Conservation (phyloP, 2,113 vertebrate species). For the Plotosus lineatus region DNA sequence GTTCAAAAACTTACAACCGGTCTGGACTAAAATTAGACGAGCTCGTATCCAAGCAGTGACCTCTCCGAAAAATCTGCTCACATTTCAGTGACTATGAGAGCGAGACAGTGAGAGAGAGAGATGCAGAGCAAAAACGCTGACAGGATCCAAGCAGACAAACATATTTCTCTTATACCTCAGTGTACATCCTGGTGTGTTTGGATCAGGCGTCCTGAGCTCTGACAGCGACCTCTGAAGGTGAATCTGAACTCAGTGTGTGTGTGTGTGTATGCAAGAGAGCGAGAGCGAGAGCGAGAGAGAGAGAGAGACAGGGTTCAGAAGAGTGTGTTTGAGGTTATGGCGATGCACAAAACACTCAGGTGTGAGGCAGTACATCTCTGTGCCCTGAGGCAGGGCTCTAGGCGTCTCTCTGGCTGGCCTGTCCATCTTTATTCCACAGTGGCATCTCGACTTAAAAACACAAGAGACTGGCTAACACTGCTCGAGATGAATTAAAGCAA, state of each 20-base stretch:
- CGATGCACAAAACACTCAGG: slow-evolving; percentile 26
- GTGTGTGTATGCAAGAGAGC: too few species aligned
- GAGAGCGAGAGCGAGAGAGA: too few species aligned
- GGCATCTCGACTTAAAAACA: slow-evolving; percentile 4
- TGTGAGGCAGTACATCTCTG: slow-evolving; percentile 35
- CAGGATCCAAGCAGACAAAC: background rate
- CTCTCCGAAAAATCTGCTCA: background rate
- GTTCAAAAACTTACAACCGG: background rate
- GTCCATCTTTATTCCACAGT: background rate
- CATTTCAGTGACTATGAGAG: too few species aligned
- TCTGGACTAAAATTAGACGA: background rate
- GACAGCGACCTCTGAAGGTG: background rate
- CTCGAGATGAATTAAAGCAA: background rate
- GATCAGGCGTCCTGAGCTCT: background rate
- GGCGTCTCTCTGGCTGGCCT: slow-evolving; percentile 8
- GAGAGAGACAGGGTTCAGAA: background rate
- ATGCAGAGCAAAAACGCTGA: background rate
- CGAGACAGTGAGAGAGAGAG: too few species aligned
- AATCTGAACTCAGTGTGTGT: background rate
- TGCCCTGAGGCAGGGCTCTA: slow-evolving; percentile 40
- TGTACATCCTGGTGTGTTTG: too few species aligned
- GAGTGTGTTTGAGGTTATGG: background rate
- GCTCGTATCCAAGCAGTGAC: background rate
- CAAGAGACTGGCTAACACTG: background rate
- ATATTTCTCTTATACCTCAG: background rate